Conservation (phyloP, 2,113 vertebrate genomes). For the Apistogramma diplotaenia region DNA sequence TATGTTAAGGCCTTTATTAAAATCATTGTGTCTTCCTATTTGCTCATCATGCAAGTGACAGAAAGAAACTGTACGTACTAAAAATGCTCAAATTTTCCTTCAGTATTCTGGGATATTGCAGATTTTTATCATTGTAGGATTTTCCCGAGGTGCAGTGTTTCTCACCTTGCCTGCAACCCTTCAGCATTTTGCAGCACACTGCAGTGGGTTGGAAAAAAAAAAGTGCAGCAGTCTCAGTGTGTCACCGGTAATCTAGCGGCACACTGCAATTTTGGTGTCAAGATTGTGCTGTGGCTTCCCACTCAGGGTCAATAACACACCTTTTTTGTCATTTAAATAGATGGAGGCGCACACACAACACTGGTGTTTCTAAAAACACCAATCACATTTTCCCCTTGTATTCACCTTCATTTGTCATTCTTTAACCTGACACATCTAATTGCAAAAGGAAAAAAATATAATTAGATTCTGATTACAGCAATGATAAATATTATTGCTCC, state of each 20-base stretch:
- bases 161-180: background rate
- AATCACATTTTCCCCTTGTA: background rate
- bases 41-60: constrained; percentile 4
- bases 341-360: background rate
- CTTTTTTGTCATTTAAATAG: background rate
- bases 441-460: background rate
- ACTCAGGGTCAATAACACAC: background rate
- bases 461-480: background rate
- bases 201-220: background rate
- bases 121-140: constrained; percentile 3
- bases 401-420: background rate
- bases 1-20: constrained; percentile 25
- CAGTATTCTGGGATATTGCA: background rate
- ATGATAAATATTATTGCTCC: background rate
- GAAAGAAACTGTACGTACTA: constrained; percentile 1
- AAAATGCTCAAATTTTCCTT: constrained; percentile 10
- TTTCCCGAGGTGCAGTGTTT: background rate
- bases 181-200: background rate
- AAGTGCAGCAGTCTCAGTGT: constrained; percentile 1
- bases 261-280: constrained; percentile 2
- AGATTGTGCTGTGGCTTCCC: background rate
- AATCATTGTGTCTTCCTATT: constrained; percentile 10
- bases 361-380: background rate
- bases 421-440: background rate
- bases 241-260: background rate